Conservation (phyloP, 2,888 invertebrate species). For the Drosophila barbarae region DNA sequence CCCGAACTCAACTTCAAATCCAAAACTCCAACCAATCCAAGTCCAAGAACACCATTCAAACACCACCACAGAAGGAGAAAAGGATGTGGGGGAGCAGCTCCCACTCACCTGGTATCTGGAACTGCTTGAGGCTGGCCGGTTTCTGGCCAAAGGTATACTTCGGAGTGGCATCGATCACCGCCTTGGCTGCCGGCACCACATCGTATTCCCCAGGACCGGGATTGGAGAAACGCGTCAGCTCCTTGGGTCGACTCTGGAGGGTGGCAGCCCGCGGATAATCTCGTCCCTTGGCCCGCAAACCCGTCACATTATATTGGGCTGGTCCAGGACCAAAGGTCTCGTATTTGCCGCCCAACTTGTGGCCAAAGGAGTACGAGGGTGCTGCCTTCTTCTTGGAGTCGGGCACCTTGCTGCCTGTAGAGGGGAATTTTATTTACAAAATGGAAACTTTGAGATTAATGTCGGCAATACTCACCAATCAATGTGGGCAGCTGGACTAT, state of each 20-base stretch:
- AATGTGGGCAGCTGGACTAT: slow-evolving; percentile 89
- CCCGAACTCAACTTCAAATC: slow-evolving; percentile 21
- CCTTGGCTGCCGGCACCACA: slow-evolving; percentile 85
- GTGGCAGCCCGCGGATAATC: slow-evolving; percentile 89
- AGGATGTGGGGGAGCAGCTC: neutral
- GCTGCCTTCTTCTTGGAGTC: slow-evolving; percentile 89
- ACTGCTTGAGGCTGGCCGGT: slow-evolving; percentile 82
- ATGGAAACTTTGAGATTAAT: fast-evolving
- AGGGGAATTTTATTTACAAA: neutral
- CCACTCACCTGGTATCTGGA: slow-evolving; percentile 84
- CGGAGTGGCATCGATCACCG: slow-evolving; percentile 81
- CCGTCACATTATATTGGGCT: slow-evolving; percentile 93
- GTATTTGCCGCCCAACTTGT: slow-evolving; percentile 81
- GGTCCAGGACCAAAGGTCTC: slow-evolving; percentile 89
- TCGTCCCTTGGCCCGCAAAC: slow-evolving; percentile 90
- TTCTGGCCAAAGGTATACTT: slow-evolving; percentile 88
- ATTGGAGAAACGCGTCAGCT: slow-evolving; percentile 81
- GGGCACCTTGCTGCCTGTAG: slow-evolving; percentile 85
- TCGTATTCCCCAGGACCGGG: slow-evolving; percentile 96
- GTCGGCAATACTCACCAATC: slow-evolving; percentile 83
- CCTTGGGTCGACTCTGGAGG: slow-evolving; percentile 86
- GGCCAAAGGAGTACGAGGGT: slow-evolving; percentile 91
- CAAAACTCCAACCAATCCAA: slow-evolving; percentile 33
- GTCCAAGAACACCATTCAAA: slow-evolving; percentile 42
- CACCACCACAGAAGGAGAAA: slow-evolving; percentile 2